Evolutionary conservation across 2,113 vertebrate genomes (phyloP).

Genomic region (human): DNA sequence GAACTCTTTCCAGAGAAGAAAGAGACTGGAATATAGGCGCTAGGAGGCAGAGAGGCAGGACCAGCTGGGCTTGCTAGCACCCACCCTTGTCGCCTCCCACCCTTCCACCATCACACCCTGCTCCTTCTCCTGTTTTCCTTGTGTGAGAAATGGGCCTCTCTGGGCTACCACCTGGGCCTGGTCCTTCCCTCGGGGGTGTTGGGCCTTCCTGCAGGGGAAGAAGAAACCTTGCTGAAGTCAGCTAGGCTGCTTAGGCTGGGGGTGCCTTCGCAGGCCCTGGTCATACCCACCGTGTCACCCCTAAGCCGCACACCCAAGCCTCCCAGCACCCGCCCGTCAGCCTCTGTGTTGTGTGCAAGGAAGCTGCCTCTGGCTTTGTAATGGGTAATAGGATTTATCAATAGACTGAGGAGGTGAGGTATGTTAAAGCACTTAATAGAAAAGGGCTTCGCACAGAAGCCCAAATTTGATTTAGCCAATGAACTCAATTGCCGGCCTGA

Average conservation of each 20-base stretch:
- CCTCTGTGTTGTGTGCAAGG: background rate
- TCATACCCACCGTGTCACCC: background rate
- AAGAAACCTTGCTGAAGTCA: background rate
- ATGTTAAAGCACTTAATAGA: conserved; percentile 84
- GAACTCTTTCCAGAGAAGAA: background rate
- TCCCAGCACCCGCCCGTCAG: background rate
- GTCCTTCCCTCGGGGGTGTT: background rate
- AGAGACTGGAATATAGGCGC: background rate
- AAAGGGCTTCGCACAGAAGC: conserved; percentile 80
- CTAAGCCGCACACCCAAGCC: background rate
- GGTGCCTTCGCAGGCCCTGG: background rate
- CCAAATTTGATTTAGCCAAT: conserved; percentile 84
- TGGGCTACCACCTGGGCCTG: background rate
- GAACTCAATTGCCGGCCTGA: conserved; percentile 83
- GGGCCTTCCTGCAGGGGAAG: background rate
- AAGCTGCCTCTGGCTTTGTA: conserved; percentile 67
- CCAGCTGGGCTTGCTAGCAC: background rate
- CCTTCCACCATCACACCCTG: background rate
- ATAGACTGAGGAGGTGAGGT: conserved; percentile 77
- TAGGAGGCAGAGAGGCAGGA: background rate
- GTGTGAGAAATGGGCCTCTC: background rate
- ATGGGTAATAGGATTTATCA: conserved; percentile 81
- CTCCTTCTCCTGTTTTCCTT: fast-evolving
- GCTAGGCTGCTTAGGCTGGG: background rate
- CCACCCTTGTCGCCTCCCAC: fast-evolving